These are phyloP conservation scores for Aphidius ervi DNA, from an alignment of 1,140 invertebrate genomes.

Conservation along the genomic window DNA sequence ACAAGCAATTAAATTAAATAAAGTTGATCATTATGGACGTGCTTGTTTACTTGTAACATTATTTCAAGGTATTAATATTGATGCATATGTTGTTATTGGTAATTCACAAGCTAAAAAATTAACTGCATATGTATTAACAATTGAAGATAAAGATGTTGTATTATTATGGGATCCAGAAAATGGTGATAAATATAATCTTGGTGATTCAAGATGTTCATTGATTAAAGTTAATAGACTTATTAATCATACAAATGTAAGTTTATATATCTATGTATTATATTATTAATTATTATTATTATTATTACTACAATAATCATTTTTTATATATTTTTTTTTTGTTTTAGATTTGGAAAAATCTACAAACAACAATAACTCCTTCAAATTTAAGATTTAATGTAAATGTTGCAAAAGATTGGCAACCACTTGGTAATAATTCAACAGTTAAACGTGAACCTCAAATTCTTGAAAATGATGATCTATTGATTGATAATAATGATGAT, in stretches of 20 bases:
- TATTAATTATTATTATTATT: not conserved
- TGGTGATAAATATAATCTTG: constrained; percentile 40
- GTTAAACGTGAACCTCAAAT: constrained; percentile 32
- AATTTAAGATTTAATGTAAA: constrained; percentile 42
- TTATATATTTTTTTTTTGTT: constrained; percentile 1
- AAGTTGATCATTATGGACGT: constrained; percentile 48
- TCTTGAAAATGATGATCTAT: constrained; percentile 31
- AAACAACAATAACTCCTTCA: constrained; percentile 36
- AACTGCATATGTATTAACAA: constrained; percentile 42
- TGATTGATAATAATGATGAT: constrained; percentile 24
- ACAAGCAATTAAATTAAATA: constrained; percentile 46
- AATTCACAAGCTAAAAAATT: constrained; percentile 43
- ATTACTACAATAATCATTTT: not conserved
- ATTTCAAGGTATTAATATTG: constrained; percentile 39
- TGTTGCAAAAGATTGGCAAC: constrained; percentile 43
- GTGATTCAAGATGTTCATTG: constrained; percentile 42
- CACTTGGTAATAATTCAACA: constrained; percentile 25
- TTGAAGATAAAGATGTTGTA: constrained; percentile 28
- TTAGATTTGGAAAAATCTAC: constrained; percentile 49
- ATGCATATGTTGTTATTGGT: constrained; percentile 46
- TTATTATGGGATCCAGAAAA: constrained; percentile 47
- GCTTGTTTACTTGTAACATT: constrained; percentile 41
- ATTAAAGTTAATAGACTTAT: constrained; percentile 41
- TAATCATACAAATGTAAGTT: constrained; percentile 43
- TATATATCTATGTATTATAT: not conserved